phyloP scores from a whole-genome alignment of 2,888 invertebrate species.

The Caenorhabditis sp. region DNA sequence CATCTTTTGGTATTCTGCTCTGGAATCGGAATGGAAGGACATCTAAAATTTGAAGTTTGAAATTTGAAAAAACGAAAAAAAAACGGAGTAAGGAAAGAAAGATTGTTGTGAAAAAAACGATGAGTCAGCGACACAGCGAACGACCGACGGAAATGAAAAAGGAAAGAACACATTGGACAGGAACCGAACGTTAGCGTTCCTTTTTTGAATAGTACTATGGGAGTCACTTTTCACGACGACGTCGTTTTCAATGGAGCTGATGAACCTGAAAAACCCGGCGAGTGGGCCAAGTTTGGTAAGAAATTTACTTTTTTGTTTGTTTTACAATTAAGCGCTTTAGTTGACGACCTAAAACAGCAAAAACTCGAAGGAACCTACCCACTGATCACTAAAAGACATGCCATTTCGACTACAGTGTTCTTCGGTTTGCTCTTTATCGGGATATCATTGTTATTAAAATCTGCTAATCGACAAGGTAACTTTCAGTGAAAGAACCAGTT shows the following conservation, averaged over 20 bases:
- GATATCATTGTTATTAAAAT: slow-evolving; percentile 37
- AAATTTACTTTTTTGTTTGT: too few relatives aligned
- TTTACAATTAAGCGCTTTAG: too few relatives aligned
- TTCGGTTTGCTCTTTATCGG: slow-evolving; percentile 49
- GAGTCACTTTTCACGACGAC: slow-evolving; percentile 41
- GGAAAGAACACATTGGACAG: not conserved
- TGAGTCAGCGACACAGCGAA: slow-evolving; percentile 26
- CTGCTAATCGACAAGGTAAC: slow-evolving; percentile 49
- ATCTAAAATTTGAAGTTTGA: too few relatives aligned
- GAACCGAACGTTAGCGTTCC: slow-evolving; percentile 8
- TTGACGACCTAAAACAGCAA: slow-evolving; percentile 41
- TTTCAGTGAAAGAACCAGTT: not conserved
- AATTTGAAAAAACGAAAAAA: too few relatives aligned
- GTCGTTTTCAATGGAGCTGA: slow-evolving; percentile 25
- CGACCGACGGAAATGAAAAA: too few relatives aligned
- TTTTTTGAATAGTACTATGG: slow-evolving; percentile 15
- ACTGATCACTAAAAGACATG: slow-evolving; percentile 8
- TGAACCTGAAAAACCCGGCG: not conserved
- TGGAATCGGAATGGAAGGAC: too few relatives aligned
- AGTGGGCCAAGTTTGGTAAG: slow-evolving; percentile 19
- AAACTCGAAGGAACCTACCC: slow-evolving; percentile 32
- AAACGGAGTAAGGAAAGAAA: not conserved
- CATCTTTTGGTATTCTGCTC: not conserved
- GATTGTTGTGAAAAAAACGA: slow-evolving; percentile 19
- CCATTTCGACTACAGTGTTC: slow-evolving; percentile 49